These are phyloP conservation scores for Chascanopsetta lugubris DNA, from an alignment of 2,113 vertebrate species.

Conservation along the genomic window DNA sequence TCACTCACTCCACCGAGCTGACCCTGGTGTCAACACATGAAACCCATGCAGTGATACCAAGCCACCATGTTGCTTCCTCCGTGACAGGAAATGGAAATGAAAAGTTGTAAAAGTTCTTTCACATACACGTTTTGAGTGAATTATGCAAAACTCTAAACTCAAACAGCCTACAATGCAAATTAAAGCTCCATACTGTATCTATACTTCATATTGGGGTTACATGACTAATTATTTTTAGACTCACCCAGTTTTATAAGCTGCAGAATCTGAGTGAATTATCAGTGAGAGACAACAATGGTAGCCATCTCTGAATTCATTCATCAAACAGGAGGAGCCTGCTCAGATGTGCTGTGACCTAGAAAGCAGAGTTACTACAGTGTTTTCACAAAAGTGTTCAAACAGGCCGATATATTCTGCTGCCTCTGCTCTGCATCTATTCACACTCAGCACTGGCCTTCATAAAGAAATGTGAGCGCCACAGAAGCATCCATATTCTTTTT, in stretches of 20 bases:
- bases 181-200: not conserved
- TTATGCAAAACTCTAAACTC: not conserved
- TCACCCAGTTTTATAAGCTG: not conserved
- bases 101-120: no score
- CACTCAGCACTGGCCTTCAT: slow-evolving; percentile 14
- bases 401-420: slow-evolving; percentile 15
- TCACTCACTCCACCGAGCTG: no score
- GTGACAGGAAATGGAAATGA: no score
- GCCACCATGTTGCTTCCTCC: no score
- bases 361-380: not conserved
- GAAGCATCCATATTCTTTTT: no score
- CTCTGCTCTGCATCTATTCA: slow-evolving; percentile 1
- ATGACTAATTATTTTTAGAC: slow-evolving; percentile 10
- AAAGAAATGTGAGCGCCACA: not conserved
- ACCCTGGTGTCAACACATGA: no score
- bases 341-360: slow-evolving; percentile 11
- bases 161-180: slow-evolving; percentile 21
- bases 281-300: not conserved
- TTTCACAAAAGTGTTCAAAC: not conserved
- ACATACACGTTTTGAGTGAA: not conserved
- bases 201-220: not conserved
- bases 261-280: not conserved
- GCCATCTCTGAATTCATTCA: slow-evolving; percentile 5
- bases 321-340: not conserved
- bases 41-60: not conserved